Base-by-base conservation (phyloP, 2,113 vertebrate genomes). In the Paramisgurnus dabryanus region DNA sequence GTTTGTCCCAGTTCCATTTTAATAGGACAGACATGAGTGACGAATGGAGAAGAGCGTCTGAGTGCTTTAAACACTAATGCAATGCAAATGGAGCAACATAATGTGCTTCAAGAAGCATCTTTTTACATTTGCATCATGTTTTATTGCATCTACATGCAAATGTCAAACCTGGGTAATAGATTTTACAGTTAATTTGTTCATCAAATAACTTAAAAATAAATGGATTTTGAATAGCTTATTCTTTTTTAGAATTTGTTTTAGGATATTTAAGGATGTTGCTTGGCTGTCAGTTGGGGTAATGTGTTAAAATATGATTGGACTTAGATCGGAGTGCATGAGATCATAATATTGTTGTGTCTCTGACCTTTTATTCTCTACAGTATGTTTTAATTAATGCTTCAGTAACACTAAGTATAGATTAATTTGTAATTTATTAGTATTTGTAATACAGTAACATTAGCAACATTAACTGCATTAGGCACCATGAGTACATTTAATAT, bases 111-210 rank as follows among this genome's bases (percentile, higher is more conserved):
- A 90, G 87, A 87, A 89, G 91, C 88, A 87, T 88, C 85, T 91
- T 86, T 91, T 93, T 93, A 88, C 76, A 84, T 87, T 91, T 90
- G 87, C 91, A 90, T 88, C 87, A 70, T 87, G 88, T 88, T 87
- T 58, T 87, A 89, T 87, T 82, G 82, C 87, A 83, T 91, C 87
- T 87, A 81, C 87, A 90, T 92, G 91, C 88, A 90, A 90, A 91
- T 76, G 85, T 87, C 86, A 88, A 88, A 91, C 87, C 85, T 83
- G 86, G 88, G 87, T 89, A 92, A 93, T 94, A 91, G 90, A 92
- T 91, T 93, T 90, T 90, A 86, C 83, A 91, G 92, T 91, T 88
- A 90, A 92, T 92, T 92, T 91, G 90, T 91, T 89, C 90, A 90
- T 90, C 89, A 90, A 89, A 91, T 89, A 90, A 89, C 90, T 87